Evolutionary conservation across 2,797 vertebrate genomes (phyloP).

Genomic region (Avahi laniger): DNA sequence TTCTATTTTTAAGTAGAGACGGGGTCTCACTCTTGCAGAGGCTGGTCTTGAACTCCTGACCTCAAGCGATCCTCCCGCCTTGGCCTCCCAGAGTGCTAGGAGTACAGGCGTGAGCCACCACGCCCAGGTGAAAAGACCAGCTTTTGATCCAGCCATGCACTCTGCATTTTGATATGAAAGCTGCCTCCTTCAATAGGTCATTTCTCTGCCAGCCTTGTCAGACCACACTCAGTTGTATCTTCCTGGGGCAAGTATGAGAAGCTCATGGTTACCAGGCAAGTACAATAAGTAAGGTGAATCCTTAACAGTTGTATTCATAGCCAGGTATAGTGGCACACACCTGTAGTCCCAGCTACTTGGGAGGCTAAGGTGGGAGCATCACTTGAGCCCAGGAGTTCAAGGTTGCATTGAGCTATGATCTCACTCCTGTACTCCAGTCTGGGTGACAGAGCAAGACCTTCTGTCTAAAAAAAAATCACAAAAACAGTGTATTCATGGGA

Average conservation of each 20-base stretch:
- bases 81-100: too few species aligned
- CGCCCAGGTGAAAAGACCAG: background rate
- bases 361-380: background rate
- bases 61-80: too few species aligned
- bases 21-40: too few species aligned
- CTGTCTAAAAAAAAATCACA: background rate
- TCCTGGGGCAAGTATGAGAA: constrained; percentile 18
- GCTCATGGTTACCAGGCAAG: background rate
- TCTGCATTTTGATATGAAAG: constrained; percentile 36
- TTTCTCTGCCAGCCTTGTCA: constrained; percentile 23
- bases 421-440: background rate
- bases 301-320: background rate
- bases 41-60: too few species aligned
- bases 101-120: too few species aligned
- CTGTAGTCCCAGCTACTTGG: background rate
- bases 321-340: background rate
- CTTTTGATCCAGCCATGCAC: background rate
- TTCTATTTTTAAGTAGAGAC: too few species aligned
- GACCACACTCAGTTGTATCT: constrained; percentile 2
- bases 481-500: background rate
- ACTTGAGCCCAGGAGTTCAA: background rate
- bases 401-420: background rate
- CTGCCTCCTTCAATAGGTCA: constrained; percentile 8
- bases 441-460: background rate
- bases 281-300: background rate